phyloP scores from a whole-genome alignment of 2,113 vertebrate genomes.

The Callospermophilus lateralis region DNA sequence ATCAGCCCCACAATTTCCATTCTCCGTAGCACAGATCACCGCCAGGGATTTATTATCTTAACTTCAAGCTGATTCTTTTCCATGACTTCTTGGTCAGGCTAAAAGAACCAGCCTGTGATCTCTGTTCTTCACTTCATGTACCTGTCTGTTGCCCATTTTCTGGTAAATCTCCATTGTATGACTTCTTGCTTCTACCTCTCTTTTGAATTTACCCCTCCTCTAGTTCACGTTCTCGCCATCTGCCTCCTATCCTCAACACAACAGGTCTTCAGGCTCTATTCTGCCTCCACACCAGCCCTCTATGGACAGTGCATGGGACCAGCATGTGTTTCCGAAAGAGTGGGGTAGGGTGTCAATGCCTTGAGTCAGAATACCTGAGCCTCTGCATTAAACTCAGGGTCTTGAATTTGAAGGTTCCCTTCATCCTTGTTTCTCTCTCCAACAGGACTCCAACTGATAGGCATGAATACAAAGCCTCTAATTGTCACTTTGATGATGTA shows the following conservation, averaged over 20 bases:
- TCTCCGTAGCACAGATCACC: neutral
- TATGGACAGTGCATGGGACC: neutral
- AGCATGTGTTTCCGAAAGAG: neutral
- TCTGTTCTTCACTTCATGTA: neutral
- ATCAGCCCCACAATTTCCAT: neutral
- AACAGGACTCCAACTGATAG: neutral
- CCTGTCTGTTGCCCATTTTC: neutral
- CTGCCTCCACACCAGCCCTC: neutral
- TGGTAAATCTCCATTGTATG: neutral
- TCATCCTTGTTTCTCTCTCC: too few species aligned
- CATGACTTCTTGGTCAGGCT: neutral
- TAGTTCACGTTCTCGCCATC: neutral
- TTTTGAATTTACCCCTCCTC: neutral
- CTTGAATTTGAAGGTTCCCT: neutral
- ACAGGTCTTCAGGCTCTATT: neutral
- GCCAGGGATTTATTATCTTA: neutral
- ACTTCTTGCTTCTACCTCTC: neutral
- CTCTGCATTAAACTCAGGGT: neutral
- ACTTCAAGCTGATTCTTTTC: neutral
- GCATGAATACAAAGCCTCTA: neutral
- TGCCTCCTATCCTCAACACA: neutral
- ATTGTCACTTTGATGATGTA: neutral
- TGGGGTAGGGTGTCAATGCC: fast-evolving
- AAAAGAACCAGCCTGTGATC: neutral
- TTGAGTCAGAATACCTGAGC: neutral